Conservation (phyloP, 2,113 vertebrate species). For the Helogale parvula region DNA sequence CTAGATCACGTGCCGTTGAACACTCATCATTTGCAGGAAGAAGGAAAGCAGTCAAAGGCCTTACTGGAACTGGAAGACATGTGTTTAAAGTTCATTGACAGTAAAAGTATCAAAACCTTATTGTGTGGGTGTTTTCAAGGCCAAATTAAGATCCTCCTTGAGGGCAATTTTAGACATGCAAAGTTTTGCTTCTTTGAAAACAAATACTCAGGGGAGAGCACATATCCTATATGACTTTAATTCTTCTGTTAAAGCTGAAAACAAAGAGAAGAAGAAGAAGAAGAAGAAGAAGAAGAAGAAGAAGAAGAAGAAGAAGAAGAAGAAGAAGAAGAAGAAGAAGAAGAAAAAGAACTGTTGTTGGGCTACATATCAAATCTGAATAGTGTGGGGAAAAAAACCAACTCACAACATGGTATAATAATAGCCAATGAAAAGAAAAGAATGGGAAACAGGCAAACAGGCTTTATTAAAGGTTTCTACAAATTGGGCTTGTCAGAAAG, state of each 20-base stretch:
- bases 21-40: slow-evolving; percentile 20
- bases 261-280: neutral
- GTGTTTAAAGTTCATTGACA: slow-evolving; percentile 48
- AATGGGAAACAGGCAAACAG: neutral
- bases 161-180: slow-evolving; percentile 35
- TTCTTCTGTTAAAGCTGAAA: slow-evolving; percentile 30
- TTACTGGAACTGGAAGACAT: slow-evolving; percentile 37
- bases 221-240: neutral
- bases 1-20: neutral
- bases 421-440: slow-evolving; percentile 41
- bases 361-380: slow-evolving; percentile 23
- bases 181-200: slow-evolving; percentile 56
- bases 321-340: neutral
- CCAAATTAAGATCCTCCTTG: neutral
- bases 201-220: slow-evolving; percentile 24
- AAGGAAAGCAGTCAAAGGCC: slow-evolving; percentile 23
- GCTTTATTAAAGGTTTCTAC: neutral
- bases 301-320: fast-evolving
- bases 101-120: slow-evolving; percentile 52
- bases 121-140: slow-evolving; percentile 22
- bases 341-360: neutral
- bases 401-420: neutral
- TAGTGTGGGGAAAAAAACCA: neutral
- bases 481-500: neutral
- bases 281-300: too few relatives aligned